Evolutionary conservation across 2,888 invertebrate species (phyloP), one percentile per base, ranked within the genome.

Genomic region (Synanthedon andrenaeformis): DNA sequence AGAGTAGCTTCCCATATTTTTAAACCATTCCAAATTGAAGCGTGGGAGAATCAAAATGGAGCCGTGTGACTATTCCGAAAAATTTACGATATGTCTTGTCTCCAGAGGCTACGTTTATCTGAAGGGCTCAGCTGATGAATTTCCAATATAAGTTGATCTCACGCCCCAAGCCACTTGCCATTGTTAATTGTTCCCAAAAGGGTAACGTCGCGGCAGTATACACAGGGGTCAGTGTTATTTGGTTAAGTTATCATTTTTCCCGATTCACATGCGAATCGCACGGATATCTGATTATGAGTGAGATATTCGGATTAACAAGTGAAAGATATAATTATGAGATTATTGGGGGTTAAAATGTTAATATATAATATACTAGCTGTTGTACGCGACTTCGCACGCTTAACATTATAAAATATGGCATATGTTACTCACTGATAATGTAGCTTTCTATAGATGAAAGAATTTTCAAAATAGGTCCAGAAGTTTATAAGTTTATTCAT

Each of bases 41-140:
- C 79, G 79, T 80, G 80, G 74, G 81, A 80, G 68, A 67, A 68
- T 69, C 62, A 69, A 49, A 69, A 62, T 59, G 61, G 52, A 70
- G 63, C 67, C 69, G 67, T 66, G 73, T 75, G 79, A 77, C 70
- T 69, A 73, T 70, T 72, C 69, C 72, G 68, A 76, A 76, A 74
- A 70, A 72, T 72, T 72, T 69, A 71, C 69, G 65, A 74, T 70
- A 67, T 61, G 67, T 73, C 81, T 79, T 61, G 67, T 73, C 81
- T 79, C 80, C 56, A 60, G 79, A 76, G 81, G 62, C 68, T 74
- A 62, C 59, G 60, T 62, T 67, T 55, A 68, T 64, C 67, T 63
- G 55, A 63, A 62, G 70, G 67, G 66, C 57, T 59, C 42, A 57
- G 55, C 53, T 51, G n/a, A 45, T n/a, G 45, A 57, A 55, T 49